These are phyloP conservation scores for Amblyraja radiata DNA, from an alignment of 2,797 vertebrate species.

Conservation along the genomic window DNA sequence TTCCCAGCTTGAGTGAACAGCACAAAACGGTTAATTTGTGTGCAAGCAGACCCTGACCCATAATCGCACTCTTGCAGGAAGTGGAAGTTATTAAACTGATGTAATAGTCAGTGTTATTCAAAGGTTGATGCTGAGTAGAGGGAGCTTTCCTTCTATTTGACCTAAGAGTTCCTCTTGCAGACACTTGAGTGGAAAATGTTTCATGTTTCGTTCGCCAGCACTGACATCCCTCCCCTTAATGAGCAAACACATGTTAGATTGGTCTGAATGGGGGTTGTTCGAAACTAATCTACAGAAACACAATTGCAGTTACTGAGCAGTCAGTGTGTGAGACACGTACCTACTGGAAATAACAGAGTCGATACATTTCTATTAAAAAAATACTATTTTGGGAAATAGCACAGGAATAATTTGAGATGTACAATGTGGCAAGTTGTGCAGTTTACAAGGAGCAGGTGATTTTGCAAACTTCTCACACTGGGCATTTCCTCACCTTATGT, in stretches of 20 bases:
- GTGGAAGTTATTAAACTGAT: slow-evolving; percentile 18
- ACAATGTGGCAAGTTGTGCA: background rate
- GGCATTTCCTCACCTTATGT: background rate
- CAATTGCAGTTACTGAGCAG: background rate
- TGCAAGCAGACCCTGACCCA: slow-evolving; percentile 10
- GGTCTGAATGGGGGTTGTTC: background rate
- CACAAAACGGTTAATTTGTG: slow-evolving; percentile 15
- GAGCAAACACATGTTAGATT: background rate
- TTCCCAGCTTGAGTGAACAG: background rate
- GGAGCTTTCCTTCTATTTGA: slow-evolving; percentile 1
- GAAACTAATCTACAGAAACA: background rate
- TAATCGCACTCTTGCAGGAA: background rate
- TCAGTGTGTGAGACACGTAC: background rate
- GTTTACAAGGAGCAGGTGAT: background rate
- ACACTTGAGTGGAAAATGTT: slow-evolving; percentile 12
- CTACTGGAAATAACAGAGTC: background rate
- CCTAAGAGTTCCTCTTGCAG: background rate
- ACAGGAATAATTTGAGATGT: background rate
- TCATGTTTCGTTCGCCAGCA: slow-evolving; percentile 14
- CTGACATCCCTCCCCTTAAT: slow-evolving; percentile 10
- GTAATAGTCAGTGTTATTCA: background rate
- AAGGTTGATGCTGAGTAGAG: background rate
- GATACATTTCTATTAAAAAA: background rate
- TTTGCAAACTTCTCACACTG: background rate
- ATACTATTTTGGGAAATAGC: background rate